Base-by-base conservation (phyloP, 30 jellyfish, hydroid and myxozoan species). In the Cassiopea xamachana region DNA sequence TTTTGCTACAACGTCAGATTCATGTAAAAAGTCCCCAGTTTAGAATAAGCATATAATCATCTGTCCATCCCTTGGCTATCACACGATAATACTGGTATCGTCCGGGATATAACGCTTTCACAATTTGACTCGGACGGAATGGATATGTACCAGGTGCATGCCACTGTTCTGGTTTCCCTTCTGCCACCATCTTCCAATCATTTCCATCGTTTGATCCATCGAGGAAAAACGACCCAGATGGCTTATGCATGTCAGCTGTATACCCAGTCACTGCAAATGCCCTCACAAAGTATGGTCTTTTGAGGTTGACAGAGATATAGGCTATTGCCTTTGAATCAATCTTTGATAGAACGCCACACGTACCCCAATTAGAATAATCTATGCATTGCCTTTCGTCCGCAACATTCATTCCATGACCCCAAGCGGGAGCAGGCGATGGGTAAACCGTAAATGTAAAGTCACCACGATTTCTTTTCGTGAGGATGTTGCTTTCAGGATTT, bases 1-100 rank as follows among this genome's bases (percentile, higher is more conserved):
- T 27, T 27, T 27, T 27, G 39, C 39, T 27, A 27, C 39, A 27
- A 27, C 39, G 39, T 27, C 39, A 13, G 50, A 14, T 17, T 79
- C n/a, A 79, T 27, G 77, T 51, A 79, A 79, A 79, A 10, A 79
- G 88, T 79, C 88, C 88, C 79, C 88, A 79, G 59, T 79, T 79
- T 2, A 60, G 44, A 70, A 82, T 46, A 45, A 82, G 45, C 82
- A 59, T 82, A 18, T 61, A 64, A 7, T 71, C 82, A 39, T 82
- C 58, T 9, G 81, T 67, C 81, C 81, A 82, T 44, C 90, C 90
- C 58, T 45, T 82, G 39, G 90, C 81, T 43, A 82, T 82, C 48
- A 82, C 82, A 16, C 90, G 90, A 49, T 82, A 82, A 18, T 59
- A 67, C 19, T 49, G 39, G 39, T 27, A 27, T 27, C 39, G 39